Base-by-base conservation (phyloP, 2,888 invertebrate genomes). In the Parasteatoda lunata region DNA sequence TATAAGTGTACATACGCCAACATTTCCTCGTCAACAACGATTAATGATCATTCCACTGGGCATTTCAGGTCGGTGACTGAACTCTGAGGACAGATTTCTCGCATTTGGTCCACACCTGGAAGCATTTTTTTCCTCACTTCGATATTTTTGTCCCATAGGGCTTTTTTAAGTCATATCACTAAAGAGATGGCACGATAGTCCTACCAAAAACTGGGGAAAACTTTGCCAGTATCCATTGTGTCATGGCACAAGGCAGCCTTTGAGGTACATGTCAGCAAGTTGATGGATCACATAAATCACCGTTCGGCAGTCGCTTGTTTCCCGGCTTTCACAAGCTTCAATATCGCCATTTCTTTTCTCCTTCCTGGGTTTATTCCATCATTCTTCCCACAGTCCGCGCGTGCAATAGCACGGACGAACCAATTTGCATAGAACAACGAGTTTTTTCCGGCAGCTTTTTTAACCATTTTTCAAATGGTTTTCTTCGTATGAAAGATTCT, bases 251-350 rank as follows among this genome's bases (percentile, higher is more conserved):
- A 78, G 78, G 84, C 78, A 45, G 69, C 78, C 75, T 78, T 84
- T 84, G 59, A 54, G 75, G 78, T 51, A 78, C 59, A 75, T 79
- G 84, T 84, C 84, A 84, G 69, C 84, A 59, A 78, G 59, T 84
- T 84, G 84, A 84, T 84, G 84, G 84, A 84, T 84, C 84, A 84
- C 84, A 84, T 84, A 84, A 84, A 84, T 84, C 84, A 84, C 78
- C 78, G 64, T 13, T 77, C 84, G 73, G 78, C 75, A 77, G 66
- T 65, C 15, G 71, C 54, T 48, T 73, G 69, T 78, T 70, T 70
- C 54, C 69, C 72, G 48, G 70, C 73, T 79, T 79, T 84, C 84
- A 77, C 77, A 65, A 54, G 72, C 69, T 71, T 68, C 77, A 70
- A 68, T 54, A 45, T 77, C 66, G 71, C 51, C 15, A 52, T 52